Evolutionary conservation across 2,113 vertebrate genomes (phyloP), one percentile per base, ranked within the genome.

Genomic region (Dryoscopus gambensis): DNA sequence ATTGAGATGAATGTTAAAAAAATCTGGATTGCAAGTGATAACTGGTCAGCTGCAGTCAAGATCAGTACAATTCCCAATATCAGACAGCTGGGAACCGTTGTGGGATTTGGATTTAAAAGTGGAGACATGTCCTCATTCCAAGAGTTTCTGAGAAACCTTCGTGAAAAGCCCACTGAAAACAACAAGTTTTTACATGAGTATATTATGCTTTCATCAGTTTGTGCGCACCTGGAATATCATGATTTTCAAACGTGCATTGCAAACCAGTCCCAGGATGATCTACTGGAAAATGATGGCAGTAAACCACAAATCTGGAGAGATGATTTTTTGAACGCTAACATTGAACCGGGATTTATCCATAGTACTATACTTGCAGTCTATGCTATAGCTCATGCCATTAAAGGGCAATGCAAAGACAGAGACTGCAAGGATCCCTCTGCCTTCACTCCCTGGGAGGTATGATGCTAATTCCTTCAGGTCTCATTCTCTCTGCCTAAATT

Each of bases 1-100:
- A 93, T 96, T 39, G 84, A 97, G 68, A 94, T 64, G 50, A 94
- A 98, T 1, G 97, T 98, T 85, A 97, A 93, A 47, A 98, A 98
- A 95, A 93, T 98, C 23, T 99, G 99, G 99, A 97, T 99, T 95
- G 99, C 98, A n/a, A 99, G 98, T 59, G 98, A 99, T 89, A 98
- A 97, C 40, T 99, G 99, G 99, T 99, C 99, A 3, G 96, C 97
- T 10, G 96, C 98, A 31, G 94, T 89, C 67, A 95, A 96, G 69
- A 97, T 98, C 37, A 95, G 95, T 53, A 96, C 92, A 27, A 95
- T 98, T 68, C 92, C 98, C 44, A 95, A 97, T 28, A 95, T 99
- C 59, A 85, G 95, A n/a, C 97, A 96, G 42, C 95, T 99, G 16
- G 99, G 98, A 49, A 97, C 98, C 24, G 84, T 99, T 39, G 95